Base-by-base conservation (phyloP, 1,140 invertebrate genomes). In the Olivierus martensii region DNA sequence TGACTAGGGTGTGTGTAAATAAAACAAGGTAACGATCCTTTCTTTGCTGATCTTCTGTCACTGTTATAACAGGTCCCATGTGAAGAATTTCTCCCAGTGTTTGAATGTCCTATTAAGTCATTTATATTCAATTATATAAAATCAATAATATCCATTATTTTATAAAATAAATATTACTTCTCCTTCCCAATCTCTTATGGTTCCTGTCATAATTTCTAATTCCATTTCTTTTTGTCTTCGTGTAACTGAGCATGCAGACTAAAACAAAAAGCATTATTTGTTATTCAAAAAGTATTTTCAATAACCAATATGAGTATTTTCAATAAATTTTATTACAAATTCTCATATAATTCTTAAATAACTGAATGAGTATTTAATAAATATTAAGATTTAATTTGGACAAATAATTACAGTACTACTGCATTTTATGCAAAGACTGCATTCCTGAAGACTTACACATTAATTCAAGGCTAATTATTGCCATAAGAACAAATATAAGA, bases 221-320 rank as follows among this genome's bases (percentile, higher is more conserved):
- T 97, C 93, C 62, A 95, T 75, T 73, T 98, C 93, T 69, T 93
- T 94, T 65, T 95, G 87, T n/a, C 91, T 81, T 46, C 93, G 73
- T 19, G 84, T 79, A 22, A 82, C 79, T 49, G 82, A 78, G 70
- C 90, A 95, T 37, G 78, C 77, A 65, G 84, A 81, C 88, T 92
- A 61, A 9, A 49, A 34, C 51, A 37, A 63, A 39, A 15, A 19
- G 35, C n/a, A n/a, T n/a, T n/a, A n/a, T n/a, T n/a, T n/a, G n/a
- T n/a, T n/a, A n/a, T n/a, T n/a, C n/a, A n/a, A n/a, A n/a, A n/a
- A n/a, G n/a, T n/a, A n/a, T n/a, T n/a, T n/a, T n/a, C n/a, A n/a
- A n/a, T n/a, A n/a, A n/a, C n/a, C n/a, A n/a, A n/a, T n/a, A n/a
- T n/a, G n/a, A n/a, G n/a, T n/a, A n/a, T n/a, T n/a, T n/a, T n/a